A percentile compares a stretch with the other conserved stretches of the same genome.
phyloP scores from a whole-genome alignment of 2,113 vertebrate species.

The Trinectes maculatus region DNA sequence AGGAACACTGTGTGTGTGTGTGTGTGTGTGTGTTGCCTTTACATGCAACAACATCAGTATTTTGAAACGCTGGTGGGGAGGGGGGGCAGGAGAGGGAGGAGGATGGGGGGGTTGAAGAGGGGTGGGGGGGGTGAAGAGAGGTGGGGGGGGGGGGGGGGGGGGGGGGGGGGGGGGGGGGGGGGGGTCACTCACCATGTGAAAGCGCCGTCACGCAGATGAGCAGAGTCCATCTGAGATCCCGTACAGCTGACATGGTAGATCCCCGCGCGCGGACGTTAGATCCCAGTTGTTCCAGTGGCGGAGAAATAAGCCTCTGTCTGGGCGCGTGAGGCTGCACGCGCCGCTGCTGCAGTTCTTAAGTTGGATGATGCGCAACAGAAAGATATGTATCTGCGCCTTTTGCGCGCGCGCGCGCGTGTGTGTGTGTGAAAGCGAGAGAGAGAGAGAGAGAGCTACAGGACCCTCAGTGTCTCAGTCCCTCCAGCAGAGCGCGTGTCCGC shows the following conservation, averaged over 20 bases:
- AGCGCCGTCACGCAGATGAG: slow-evolving; percentile 71
- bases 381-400: background rate
- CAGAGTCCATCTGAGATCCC: slow-evolving; percentile 74
- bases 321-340: slow-evolving; percentile 44
- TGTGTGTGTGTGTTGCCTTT: too few species aligned
- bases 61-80: too few species aligned
- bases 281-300: slow-evolving; percentile 68
- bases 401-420: background rate
- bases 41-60: too few species aligned
- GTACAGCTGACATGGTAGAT: slow-evolving; percentile 79
- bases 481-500: too few species aligned
- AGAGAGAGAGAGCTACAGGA: too few species aligned
- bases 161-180: too few species aligned
- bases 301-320: slow-evolving; percentile 32
- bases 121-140: background rate
- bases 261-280: slow-evolving; percentile 65
- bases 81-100: too few species aligned
- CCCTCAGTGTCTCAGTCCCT: too few species aligned
- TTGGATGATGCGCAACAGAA: slow-evolving; percentile 47
- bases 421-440: background rate
- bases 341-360: slow-evolving; percentile 47
- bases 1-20: too few species aligned
- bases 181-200: slow-evolving; percentile 75
- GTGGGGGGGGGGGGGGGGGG: background rate
- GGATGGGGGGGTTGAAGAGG: too few species aligned